Percentiles rank a stretch among this genome's conserved stretches.
Conservation (phyloP, 1,140 invertebrate genomes). For the Battus philenor region DNA sequence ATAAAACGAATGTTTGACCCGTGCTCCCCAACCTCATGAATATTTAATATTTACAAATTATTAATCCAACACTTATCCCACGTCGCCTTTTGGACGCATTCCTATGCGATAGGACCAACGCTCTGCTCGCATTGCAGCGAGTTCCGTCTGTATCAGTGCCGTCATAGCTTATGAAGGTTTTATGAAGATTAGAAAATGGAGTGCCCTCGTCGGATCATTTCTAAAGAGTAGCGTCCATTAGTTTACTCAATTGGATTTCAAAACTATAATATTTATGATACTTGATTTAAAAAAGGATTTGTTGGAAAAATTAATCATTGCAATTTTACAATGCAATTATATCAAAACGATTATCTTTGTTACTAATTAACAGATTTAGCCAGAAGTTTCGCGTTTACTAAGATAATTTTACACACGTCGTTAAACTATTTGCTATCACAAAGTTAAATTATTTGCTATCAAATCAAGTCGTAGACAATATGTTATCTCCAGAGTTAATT, state of each 20-base stretch:
- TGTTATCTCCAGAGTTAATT: no score
- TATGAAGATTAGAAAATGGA: conserved; percentile 63
- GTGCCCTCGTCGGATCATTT: conserved; percentile 34
- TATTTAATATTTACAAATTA: conserved; percentile 74
- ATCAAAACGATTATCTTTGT: no score
- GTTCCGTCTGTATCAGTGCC: conserved; percentile 41
- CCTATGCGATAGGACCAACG: conserved; percentile 35
- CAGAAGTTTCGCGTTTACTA: no score
- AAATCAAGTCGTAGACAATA: not conserved
- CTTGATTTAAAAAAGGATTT: conserved; percentile 3
- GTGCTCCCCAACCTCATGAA: conserved; percentile 57
- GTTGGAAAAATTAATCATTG: no score
- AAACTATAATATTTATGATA: conserved; percentile 5
- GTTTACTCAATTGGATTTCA: conserved; percentile 1
- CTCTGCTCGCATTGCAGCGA: conserved; percentile 23
- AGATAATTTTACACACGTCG: no score
- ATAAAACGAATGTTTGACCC: conserved; percentile 59
- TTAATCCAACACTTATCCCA: conserved; percentile 63
- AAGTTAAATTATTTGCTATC: not conserved
- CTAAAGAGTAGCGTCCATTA: conserved; percentile 11
- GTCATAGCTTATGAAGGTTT: conserved; percentile 52
- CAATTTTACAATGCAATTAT: no score
- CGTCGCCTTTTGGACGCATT: conserved; percentile 35
- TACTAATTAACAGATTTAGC: no score
- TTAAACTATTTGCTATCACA: no score